Evolutionary conservation across 2,113 vertebrate species (phyloP), one percentile per base, ranked within the genome.

Genomic region (Corythornis vintsioides): DNA sequence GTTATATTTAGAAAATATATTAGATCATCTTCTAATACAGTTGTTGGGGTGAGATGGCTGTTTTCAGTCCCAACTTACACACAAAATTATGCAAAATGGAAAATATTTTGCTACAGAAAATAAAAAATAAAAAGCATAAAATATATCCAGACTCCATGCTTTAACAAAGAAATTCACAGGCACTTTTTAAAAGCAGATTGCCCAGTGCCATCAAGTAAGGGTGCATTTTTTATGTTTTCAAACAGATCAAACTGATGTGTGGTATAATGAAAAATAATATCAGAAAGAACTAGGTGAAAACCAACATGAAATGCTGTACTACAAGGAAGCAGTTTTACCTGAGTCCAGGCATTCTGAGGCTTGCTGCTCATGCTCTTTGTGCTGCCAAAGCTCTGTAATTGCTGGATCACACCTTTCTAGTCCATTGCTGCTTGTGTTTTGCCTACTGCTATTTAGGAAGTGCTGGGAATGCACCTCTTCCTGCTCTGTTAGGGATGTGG

Each of bases 271-370:
- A 82, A 86, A 77, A 59, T 22, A 90, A 59, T n/a, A 56, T 17
- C 12, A 47, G 64, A 26, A 90, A 47, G 29, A 25, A 13, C 3
- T 81, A 26, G 2, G 10, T 79, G 59, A 90, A 75, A 60, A 85
- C 29, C 12, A 60, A 25, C 55, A 74, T 11, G 8, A 42, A 88
- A 53, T 38, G 5, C 50, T 63, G 85, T 21, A 10, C 42, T 20
- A n/a, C 74, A 63, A 94, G 21, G 69, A 84, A 85, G 42, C 43
- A 20, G 40, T 42, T 86, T 92, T 90, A 98, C 99, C 98, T 93
- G 98, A 97, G 48, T 94, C 96, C 71, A 90, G 91, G 75, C 96
- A 97, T 93, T 98, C 98, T 70, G 97, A 97, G 1, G 97, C 97
- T 71, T 97, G 98, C 10, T 97, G 98, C 3, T 97, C 97, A 40